phyloP scores from a whole-genome alignment of 2,797 vertebrate species.

The Anniella stebbinsi region DNA sequence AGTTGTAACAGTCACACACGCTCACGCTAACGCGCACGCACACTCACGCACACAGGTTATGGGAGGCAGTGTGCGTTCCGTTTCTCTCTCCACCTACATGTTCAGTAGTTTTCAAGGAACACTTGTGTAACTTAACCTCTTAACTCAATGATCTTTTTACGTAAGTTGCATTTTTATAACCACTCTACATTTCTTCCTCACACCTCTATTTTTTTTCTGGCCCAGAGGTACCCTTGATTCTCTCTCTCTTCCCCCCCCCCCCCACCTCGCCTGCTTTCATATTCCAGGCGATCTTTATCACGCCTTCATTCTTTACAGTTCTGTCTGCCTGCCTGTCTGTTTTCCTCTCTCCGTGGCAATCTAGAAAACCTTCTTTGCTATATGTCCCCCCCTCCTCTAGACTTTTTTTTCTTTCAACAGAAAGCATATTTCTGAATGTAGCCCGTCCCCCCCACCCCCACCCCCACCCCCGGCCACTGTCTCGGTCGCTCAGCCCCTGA shows the following conservation, averaged over 20 bases:
- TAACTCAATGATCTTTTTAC: background rate
- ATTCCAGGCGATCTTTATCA: background rate
- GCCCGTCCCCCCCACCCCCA: no score
- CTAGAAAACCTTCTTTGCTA: background rate
- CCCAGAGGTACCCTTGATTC: background rate
- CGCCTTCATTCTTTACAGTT: background rate
- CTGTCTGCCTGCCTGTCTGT: no score
- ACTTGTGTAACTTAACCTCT: background rate
- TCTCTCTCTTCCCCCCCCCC: background rate
- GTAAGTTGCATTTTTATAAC: background rate
- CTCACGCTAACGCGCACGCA: no score
- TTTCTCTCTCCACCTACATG: background rate
- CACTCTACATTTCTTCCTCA: no score
- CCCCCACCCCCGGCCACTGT: background rate
- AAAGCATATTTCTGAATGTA: background rate
- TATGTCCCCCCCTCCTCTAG: background rate
- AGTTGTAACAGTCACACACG: no score
- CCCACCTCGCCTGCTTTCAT: background rate
- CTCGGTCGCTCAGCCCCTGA: background rate
- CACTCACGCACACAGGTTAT: background rate
- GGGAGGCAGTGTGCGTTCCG: background rate
- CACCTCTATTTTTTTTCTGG: background rate
- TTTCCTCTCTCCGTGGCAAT: background rate
- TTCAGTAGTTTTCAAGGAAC: background rate
- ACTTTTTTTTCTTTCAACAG: no score